A percentile compares a stretch with the other conserved stretches of the same genome.
These are phyloP conservation scores for Malacoraja senta DNA, from an alignment of 2,797 vertebrate genomes.

Conservation along the genomic window DNA sequence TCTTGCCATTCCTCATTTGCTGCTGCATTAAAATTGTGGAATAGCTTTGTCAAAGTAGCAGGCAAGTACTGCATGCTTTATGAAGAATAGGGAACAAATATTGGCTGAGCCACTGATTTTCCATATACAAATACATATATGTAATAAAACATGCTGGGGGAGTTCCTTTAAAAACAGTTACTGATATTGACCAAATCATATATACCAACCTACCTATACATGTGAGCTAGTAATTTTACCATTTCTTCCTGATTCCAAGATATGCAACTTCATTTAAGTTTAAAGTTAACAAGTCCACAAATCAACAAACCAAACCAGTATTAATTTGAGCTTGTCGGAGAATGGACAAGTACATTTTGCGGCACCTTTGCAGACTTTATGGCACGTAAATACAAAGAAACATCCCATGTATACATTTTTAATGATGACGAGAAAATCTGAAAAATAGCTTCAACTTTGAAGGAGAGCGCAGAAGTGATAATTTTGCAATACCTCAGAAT, in stretches of 20 bases:
- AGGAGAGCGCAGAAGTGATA: neutral
- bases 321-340: neutral
- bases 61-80: too few species aligned
- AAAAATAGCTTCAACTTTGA: neutral
- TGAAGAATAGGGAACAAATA: too few species aligned
- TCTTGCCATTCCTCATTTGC: too few species aligned
- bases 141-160: neutral
- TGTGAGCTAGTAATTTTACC: neutral
- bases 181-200: neutral
- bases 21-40: too few species aligned
- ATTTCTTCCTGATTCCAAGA: neutral
- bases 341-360: neutral
- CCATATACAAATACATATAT: too few species aligned
- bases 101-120: too few species aligned
- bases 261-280: neutral
- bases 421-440: neutral
- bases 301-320: neutral
- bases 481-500: constrained; percentile 25
- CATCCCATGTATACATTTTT: neutral
- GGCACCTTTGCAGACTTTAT: neutral
- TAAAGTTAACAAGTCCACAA: neutral
- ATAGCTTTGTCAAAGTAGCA: too few species aligned
- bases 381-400: neutral
- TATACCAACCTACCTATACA: too few species aligned
- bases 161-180: constrained; percentile 1